Base-by-base conservation (phyloP, 64 coral and sea anemone species). In the Hydrozoanthus tunicans region DNA sequence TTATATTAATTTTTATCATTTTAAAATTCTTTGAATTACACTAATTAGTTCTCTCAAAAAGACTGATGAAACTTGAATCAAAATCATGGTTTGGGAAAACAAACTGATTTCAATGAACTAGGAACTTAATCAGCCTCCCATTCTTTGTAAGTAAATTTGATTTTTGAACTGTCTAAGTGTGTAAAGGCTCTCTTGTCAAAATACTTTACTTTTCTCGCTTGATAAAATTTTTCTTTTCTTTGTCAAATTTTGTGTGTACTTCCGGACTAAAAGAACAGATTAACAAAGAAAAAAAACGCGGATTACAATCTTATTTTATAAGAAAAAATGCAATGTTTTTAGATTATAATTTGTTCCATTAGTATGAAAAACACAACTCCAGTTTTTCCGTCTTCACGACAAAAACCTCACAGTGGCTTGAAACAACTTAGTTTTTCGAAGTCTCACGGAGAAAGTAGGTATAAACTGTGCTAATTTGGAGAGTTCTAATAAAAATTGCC, bases 151-250 rank as follows among this genome's bases (percentile, higher is more conserved):
- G 26, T 61, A 82, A 82, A 65, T 20, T 82, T 64, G 4, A 82
- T 17, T 62, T 82, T 82, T 65, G 5, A 15, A 52, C 80, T 43
- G 26, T 66, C 12, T 5, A 0, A 65, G 15, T 51, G n/a, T 27
- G 80, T 66, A 65, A 82, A 82, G 6, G 52, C 51, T 51, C 7
- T 11, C 27, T 64, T 81, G 79, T 81, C n/a, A 81, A 81, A 32
- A 58, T 4, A 58, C 8, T 43, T 27, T 66, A 4, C 6, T 51
- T 53, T 64, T 65, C 5, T 65, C 15, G 80, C 3, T 13, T 14
- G 15, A 43, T 63, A 66, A 53, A 17, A 17, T 27, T 14, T 24
- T 61, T 53, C 13, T 53, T 64, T 17, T 24, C 51, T 8, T 65
- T 63, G 15, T 82, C 24, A 43, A 43, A 43, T 43, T 43, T 43